Evolutionary conservation across 2,113 vertebrate genomes (phyloP), one percentile per base, ranked within the genome.

Genomic region (Rhinogobius similis): DNA sequence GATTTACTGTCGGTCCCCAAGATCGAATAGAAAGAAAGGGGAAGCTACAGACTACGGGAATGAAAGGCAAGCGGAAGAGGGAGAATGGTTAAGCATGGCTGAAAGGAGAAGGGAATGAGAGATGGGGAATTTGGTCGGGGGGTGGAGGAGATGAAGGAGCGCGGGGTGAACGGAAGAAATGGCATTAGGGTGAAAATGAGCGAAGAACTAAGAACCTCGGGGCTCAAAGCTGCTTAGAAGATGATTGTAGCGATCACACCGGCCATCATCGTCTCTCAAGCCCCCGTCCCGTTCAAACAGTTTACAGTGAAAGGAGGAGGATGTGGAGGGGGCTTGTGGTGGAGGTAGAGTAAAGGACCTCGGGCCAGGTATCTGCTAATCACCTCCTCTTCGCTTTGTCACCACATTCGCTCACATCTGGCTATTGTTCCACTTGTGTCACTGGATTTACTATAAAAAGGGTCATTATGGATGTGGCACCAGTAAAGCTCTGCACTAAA

Each of bases 1-100:
- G 88, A 90, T 83, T 87, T 84, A 79, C 81, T 76, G 85, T 86
- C 82, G 77, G 85, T 87, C 82, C 87, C 83, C 67, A 70, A 81
- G 78, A 86, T 75, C 4, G 71, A 85, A 76, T 55, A 67, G 72
- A 81, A 83, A 73, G 70, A 79, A 32, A 29, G 23, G 62, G 80
- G 68, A 76, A 79, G 77, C 68, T 67, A 77, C 62, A 79, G 72
- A 85, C 66, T 67, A 58, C 68, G 77, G 58, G 81, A 84, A 87
- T 85, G 76, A 87, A 83, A 84, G 79, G 24, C 55, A 58, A 67
- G 65, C 46, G 55, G 67, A 68, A 69, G 68, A 70, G 39, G 23
- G 65, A 70, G 78, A 89, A 82, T 82, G 67, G 72, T 61, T 76
- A 80, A 88, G 82, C 78, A 77, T 79, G 74, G 77, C 83, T 87